phyloP scores from a whole-genome alignment of 2,113 vertebrate species.

The Anthoscopus minutus region DNA sequence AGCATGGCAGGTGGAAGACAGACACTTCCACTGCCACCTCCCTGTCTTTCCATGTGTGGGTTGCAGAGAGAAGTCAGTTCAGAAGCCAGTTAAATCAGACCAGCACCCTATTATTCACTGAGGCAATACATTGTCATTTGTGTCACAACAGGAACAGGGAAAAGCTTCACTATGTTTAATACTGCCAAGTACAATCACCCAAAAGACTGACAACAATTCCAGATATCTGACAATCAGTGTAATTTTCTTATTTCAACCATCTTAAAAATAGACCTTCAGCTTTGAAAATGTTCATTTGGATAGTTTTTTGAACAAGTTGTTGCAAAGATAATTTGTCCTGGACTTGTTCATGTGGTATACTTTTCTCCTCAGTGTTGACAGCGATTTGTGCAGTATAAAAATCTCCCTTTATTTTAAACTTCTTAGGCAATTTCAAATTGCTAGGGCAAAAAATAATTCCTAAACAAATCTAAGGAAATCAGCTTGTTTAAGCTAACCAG shows the following conservation, averaged over 20 bases:
- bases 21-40: neutral
- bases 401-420: neutral
- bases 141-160: constrained; percentile 22
- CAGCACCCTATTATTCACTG: neutral
- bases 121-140: neutral
- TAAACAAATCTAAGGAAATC: neutral
- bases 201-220: constrained; percentile 12
- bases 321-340: neutral
- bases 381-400: neutral
- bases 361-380: neutral
- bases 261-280: constrained; percentile 5
- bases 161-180: neutral
- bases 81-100: neutral
- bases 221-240: neutral
- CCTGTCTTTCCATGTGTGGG: neutral
- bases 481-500: neutral
- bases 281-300: neutral
- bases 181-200: constrained; percentile 3
- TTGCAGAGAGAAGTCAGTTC: neutral
- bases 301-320: neutral
- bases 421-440: neutral
- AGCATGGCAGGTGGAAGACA: neutral
- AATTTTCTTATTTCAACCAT: constrained; percentile 31
- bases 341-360: neutral
- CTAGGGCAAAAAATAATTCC: neutral